phyloP scores from a whole-genome alignment of 2,797 vertebrate genomes.

The Tangara arthus region DNA sequence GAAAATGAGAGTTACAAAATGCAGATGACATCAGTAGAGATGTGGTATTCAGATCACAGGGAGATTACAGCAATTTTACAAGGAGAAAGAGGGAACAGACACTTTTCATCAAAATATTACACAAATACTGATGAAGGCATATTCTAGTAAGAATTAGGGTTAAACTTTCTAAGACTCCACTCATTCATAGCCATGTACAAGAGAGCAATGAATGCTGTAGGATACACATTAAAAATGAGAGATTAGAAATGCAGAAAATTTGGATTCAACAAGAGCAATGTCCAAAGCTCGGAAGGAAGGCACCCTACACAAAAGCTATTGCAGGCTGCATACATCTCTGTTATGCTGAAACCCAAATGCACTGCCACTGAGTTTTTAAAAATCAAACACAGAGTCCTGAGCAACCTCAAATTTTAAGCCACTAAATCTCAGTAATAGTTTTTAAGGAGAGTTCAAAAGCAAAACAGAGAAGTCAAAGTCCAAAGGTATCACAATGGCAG shows the following conservation, averaged over 20 bases:
- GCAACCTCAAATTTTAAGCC: conserved; percentile 52
- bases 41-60: neutral
- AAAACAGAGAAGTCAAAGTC: conserved; percentile 66
- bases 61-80: neutral
- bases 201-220: neutral
- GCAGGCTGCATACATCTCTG: neutral
- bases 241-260: neutral
- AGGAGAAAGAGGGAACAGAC: neutral
- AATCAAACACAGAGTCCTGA: conserved; percentile 24
- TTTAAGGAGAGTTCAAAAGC: conserved; percentile 74
- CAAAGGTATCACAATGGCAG: conserved; percentile 69
- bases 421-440: conserved; percentile 69
- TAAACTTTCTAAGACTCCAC: neutral
- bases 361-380: neutral
- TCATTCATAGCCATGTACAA: neutral
- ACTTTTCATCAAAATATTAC: neutral
- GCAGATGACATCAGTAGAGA: neutral
- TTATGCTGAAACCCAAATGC: neutral
- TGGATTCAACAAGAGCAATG: neutral
- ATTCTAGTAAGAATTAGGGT: neutral
- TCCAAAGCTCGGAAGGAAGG: neutral
- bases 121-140: neutral
- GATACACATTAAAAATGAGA: neutral
- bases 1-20: neutral
- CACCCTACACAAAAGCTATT: neutral